A percentile compares a stretch with the other conserved stretches of the same genome.
phyloP scores from a whole-genome alignment of 1,140 invertebrate genomes.

The Lepidurus packardi region DNA sequence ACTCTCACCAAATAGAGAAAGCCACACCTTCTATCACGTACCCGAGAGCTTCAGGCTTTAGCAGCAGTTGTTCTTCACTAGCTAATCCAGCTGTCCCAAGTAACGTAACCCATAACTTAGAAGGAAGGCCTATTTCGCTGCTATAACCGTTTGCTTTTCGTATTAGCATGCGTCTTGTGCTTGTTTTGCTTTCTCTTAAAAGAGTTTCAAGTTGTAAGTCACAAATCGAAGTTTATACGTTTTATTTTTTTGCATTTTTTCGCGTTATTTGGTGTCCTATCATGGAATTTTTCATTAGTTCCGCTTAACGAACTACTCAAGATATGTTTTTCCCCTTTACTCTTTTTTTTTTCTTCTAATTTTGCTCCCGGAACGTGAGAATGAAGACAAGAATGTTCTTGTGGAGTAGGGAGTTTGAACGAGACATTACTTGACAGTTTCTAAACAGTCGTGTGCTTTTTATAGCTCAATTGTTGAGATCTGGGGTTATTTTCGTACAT shows the following conservation, averaged over 20 bases:
- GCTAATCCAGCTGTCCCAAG: neutral
- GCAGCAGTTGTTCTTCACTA: neutral
- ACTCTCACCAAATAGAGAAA: conserved; percentile 25
- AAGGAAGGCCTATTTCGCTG: neutral
- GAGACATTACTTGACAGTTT: neutral
- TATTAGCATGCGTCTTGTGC: neutral
- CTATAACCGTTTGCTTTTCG: neutral
- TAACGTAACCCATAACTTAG: neutral
- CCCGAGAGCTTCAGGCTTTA: neutral
- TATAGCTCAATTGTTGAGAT: conserved; percentile 1
- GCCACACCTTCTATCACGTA: conserved; percentile 21
- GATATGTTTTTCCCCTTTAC: too few relatives aligned
- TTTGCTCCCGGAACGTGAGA: neutral
- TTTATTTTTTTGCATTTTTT: too few relatives aligned
- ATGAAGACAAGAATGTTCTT: neutral
- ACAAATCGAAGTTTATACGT: too few relatives aligned
- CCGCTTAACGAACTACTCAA: too few relatives aligned
- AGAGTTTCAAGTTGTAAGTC: too few relatives aligned
- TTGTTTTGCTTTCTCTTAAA: too few relatives aligned
- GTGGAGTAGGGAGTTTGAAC: neutral
- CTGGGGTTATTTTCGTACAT: neutral
- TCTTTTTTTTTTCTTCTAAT: neutral
- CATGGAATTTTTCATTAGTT: too few relatives aligned
- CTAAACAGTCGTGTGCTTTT: neutral
- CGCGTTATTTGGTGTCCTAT: too few relatives aligned